Percentiles rank a stretch among this genome's conserved stretches.
Evolutionary conservation across 2,888 invertebrate species (phyloP).

Genomic region (Limulus polyphemus): DNA sequence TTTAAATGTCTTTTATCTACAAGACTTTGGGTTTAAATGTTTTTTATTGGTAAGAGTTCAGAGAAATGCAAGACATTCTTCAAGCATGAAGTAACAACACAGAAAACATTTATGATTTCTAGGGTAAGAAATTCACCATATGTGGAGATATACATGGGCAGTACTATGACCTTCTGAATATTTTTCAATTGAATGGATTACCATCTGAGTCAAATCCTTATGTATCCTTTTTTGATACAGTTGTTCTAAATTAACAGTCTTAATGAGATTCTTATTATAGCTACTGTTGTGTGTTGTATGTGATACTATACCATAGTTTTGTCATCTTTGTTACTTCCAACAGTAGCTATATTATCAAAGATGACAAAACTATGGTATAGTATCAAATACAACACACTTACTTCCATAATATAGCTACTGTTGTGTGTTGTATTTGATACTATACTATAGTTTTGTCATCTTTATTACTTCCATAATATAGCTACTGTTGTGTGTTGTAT

Average conservation of each 20-base stretch:
- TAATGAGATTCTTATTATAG: neutral
- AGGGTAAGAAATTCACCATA: constrained; percentile 82
- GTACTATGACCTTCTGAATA: constrained; percentile 94
- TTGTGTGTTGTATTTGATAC: too few species aligned
- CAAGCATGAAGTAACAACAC: too few species aligned
- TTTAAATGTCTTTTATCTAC: too few species aligned
- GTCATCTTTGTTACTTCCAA: too few species aligned
- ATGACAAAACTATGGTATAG: neutral
- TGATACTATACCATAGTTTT: neutral
- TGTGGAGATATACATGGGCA: constrained; percentile 99
- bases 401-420: too few species aligned
- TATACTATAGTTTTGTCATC: too few species aligned
- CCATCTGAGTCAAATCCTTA: constrained; percentile 93
- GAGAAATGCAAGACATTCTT: too few species aligned
- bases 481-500: too few species aligned
- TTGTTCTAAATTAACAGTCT: neutral
- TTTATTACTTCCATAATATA: too few species aligned
- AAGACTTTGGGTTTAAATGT: too few species aligned
- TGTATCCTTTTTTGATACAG: constrained; percentile 39
- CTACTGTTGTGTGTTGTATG: neutral
- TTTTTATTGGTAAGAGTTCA: too few species aligned
- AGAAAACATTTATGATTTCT: constrained; percentile 12
- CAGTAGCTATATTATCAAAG: too few species aligned
- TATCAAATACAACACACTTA: neutral
- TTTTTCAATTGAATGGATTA: constrained; percentile 90